Percentiles rank a stretch among this genome's conserved stretches.
These are phyloP conservation scores for Dyspetes luteomarginatus DNA, from an alignment of 2,888 invertebrate genomes.

Conservation along the genomic window DNA sequence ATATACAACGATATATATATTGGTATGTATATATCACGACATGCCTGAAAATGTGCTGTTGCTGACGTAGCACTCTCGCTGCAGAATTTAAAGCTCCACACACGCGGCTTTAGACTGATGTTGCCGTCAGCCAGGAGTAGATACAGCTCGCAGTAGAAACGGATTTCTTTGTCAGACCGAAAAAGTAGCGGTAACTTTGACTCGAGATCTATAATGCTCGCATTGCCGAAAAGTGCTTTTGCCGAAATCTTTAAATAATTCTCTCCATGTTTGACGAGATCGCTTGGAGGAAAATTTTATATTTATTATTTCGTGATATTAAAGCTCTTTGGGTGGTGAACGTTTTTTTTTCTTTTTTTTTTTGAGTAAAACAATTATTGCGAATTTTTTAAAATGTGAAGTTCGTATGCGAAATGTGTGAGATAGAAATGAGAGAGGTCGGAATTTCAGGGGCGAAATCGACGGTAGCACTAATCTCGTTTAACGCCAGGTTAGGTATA, in stretches of 20 bases:
- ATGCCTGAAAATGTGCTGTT: slow-evolving; percentile 9
- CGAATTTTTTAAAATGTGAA: background rate
- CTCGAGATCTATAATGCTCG: background rate
- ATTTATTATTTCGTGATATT: background rate
- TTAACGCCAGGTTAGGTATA: slow-evolving; percentile 42
- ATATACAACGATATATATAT: no score
- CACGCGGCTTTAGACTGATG: slow-evolving; percentile 15
- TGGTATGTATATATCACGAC: slow-evolving; percentile 8
- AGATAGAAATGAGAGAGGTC: background rate
- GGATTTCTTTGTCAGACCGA: slow-evolving; percentile 40
- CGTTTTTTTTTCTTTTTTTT: background rate
- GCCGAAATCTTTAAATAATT: background rate
- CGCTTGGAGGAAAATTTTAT: background rate
- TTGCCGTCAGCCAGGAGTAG: slow-evolving; percentile 20
- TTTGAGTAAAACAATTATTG: background rate
- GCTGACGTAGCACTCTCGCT: slow-evolving; percentile 25
- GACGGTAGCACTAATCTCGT: slow-evolving; percentile 34
- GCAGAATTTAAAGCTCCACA: background rate
- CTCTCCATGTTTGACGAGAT: background rate
- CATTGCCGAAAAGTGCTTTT: background rate
- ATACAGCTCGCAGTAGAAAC: slow-evolving; percentile 24
- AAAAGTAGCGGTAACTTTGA: background rate
- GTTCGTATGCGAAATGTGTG: background rate
- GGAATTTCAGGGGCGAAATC: background rate
- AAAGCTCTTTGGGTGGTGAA: no score